These are phyloP conservation scores for Leptinotarsa undecemlineata DNA, from an alignment of 1,140 invertebrate genomes.

Conservation along the genomic window DNA sequence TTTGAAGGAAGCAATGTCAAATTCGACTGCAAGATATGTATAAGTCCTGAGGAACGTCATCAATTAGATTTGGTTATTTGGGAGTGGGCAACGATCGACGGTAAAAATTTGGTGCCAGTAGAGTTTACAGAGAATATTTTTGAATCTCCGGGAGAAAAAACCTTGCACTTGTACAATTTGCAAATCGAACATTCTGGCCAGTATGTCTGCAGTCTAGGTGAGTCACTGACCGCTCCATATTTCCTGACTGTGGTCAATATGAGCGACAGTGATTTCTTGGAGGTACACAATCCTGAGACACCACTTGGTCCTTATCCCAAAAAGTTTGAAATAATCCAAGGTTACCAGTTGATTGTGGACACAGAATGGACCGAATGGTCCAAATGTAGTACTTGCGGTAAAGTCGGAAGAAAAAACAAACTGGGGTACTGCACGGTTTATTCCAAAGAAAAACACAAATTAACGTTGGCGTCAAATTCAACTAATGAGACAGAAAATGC, in stretches of 20 bases:
- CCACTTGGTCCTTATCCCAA: constrained; percentile 42
- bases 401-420: constrained; percentile 59
- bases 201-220: constrained; percentile 59
- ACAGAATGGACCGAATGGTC: constrained; percentile 65
- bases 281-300: constrained; percentile 48
- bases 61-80: constrained; percentile 55
- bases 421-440: constrained; percentile 63
- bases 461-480: not conserved
- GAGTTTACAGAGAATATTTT: constrained; percentile 55
- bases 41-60: constrained; percentile 55
- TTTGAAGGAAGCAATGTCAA: constrained; percentile 56
- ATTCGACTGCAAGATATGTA: constrained; percentile 61
- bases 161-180: constrained; percentile 58
- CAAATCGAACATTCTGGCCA: constrained; percentile 55
- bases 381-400: constrained; percentile 64
- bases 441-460: constrained; percentile 28
- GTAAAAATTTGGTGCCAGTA: constrained; percentile 45
- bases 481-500: not conserved
- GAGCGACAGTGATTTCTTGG: constrained; percentile 34
- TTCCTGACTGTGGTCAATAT: constrained; percentile 58
- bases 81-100: constrained; percentile 53
- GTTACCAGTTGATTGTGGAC: constrained; percentile 54
- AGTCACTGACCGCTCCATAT: constrained; percentile 53
- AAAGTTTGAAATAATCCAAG: constrained; percentile 43
- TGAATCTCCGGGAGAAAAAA: constrained; percentile 54